phyloP scores from a whole-genome alignment of 2,888 invertebrate genomes.

The Acanthosoma haemorrhoidale region DNA sequence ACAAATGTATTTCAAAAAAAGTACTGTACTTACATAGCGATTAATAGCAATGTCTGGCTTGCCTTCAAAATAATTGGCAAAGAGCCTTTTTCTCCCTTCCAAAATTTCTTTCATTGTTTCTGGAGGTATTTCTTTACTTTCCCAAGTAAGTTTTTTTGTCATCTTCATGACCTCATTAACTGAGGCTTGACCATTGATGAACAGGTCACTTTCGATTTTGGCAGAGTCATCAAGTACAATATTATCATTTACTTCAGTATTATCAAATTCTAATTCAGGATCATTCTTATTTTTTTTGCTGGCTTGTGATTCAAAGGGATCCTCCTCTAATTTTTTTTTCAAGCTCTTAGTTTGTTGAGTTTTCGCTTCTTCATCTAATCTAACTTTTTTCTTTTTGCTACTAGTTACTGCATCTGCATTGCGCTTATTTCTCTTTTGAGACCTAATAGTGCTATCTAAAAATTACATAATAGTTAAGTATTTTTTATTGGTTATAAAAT shows the following conservation, averaged over 20 bases:
- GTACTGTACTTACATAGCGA: not conserved
- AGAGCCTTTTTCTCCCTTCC: not conserved
- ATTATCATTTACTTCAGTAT: not conserved
- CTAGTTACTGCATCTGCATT: not conserved
- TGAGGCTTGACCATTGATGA: not conserved
- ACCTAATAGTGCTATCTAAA: not conserved
- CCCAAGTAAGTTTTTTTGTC: not conserved
- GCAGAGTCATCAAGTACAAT: not conserved
- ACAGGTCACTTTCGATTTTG: not conserved
- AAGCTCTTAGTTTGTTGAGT: not conserved
- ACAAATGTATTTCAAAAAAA: no score
- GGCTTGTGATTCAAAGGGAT: not conserved
- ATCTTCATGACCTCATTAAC: not conserved
- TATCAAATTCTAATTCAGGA: not conserved
- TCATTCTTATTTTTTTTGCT: not conserved
- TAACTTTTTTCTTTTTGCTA: not conserved
- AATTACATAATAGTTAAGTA: not conserved
- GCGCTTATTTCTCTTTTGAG: not conserved
- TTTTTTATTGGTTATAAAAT: no score
- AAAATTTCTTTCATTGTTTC: not conserved
- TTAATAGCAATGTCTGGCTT: not conserved
- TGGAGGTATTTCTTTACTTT: not conserved
- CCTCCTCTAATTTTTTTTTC: not conserved
- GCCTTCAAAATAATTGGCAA: conserved; percentile 1
- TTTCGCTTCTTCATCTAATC: not conserved